Evolutionary conservation across 1,140 invertebrate species (phyloP), one percentile per base, ranked within the genome.

Genomic region (Scaptomyza pallida): DNA sequence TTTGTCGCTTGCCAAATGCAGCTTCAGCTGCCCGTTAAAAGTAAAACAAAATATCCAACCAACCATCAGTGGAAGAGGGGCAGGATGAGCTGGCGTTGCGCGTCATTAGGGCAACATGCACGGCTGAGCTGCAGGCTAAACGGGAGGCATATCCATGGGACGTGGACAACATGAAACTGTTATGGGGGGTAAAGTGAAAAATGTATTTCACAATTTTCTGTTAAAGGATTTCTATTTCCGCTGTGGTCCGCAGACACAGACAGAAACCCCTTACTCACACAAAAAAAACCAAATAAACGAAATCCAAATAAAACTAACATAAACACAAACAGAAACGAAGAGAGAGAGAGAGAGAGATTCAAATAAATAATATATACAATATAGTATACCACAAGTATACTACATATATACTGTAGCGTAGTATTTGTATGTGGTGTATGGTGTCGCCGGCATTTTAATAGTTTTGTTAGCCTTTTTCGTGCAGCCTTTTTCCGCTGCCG

Each of bases 141-240:
- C 26, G 26, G 52, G 33, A 9, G 43, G 19, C 40, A 12, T 57
- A 45, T 48, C 5, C 19, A 37, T 51, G 10, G 72, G 56, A 59
- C 56, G 57, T 68, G 71, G 51, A 62, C 71, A 50, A 78, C 76
- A 78, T 64, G 65, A 75, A 78, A 78, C 51, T 65, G 78, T 80
- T 75, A n/a, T n/a, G n/a, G 8, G 26, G 33, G 60, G 75, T 69
- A 73, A 88, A 82, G 83, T 82, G 78, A 78, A 43, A 55, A 30
- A 35, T 12, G 1, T 51, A 9, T 35, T 82, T 82, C 60, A 71
- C 77, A 77, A 88, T 86, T 82, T 79, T 70, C 78, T 69, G 78
- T 82, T 88, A 82, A 88, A 82, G 82, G 75, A 88, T 88, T 88
- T 88, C 78, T 78, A 88, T 88, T 88, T 88, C 81, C 82, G 83